Evolutionary conservation across 2,113 vertebrate species (phyloP).

Genomic region (Anguilla rostrata): DNA sequence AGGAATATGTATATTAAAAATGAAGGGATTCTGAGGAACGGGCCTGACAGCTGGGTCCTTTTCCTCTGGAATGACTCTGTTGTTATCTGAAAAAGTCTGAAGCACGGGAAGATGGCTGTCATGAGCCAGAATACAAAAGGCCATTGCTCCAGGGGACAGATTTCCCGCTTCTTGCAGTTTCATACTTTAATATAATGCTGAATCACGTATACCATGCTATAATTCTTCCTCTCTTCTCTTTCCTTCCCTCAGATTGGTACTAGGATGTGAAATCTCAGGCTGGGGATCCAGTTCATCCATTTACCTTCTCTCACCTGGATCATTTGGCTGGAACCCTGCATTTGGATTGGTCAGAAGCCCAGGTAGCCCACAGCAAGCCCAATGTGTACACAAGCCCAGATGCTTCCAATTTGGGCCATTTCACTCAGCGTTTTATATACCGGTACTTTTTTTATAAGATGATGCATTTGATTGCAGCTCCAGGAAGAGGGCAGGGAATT

Average conservation of each 20-base stretch:
- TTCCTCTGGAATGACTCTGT: not conserved
- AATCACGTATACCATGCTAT: not conserved
- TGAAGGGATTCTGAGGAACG: too few relatives aligned
- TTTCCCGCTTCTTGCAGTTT: not conserved
- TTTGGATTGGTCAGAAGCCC: slow-evolving; percentile 28
- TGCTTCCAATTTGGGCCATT: too few relatives aligned
- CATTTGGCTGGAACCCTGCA: slow-evolving; percentile 29
- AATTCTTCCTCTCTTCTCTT: slow-evolving; percentile 20
- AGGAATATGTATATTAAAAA: too few relatives aligned
- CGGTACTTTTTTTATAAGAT: slow-evolving; percentile 6
- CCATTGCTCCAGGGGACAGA: not conserved
- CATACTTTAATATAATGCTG: not conserved
- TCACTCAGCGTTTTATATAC: too few relatives aligned
- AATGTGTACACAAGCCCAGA: too few relatives aligned
- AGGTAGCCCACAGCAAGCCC: slow-evolving; percentile 43
- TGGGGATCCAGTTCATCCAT: slow-evolving; percentile 27
- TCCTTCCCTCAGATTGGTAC: slow-evolving; percentile 44
- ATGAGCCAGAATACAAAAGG: not conserved
- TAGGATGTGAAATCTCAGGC: slow-evolving; percentile 25
- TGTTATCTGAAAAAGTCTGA: not conserved
- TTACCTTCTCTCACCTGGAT: not conserved
- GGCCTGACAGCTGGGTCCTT: too few relatives aligned
- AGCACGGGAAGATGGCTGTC: not conserved
- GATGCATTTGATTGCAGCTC: not conserved
- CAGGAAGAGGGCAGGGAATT: not conserved